These are phyloP conservation scores for Tolypeutes matacus DNA, from an alignment of 2,797 vertebrate genomes.

Conservation along the genomic window DNA sequence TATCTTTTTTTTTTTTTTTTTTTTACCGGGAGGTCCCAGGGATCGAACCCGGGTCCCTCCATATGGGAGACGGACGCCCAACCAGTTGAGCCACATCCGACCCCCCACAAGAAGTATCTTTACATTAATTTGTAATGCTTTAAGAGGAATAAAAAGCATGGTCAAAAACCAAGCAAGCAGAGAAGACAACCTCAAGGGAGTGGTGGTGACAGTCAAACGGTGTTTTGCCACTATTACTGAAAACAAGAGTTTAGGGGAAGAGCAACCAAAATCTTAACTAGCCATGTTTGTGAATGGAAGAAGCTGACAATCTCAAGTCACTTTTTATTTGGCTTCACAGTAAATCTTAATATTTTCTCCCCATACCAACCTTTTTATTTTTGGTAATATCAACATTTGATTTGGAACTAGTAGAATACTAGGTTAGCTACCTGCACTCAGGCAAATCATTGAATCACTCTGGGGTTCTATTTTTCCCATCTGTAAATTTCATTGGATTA, in stretches of 20 bases:
- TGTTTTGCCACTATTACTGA: not conserved
- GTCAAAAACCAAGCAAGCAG: not conserved
- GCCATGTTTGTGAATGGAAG: not conserved
- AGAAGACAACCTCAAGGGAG: not conserved
- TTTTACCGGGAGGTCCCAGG: too few relatives aligned
- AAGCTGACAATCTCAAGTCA: not conserved
- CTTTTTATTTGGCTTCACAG: not conserved
- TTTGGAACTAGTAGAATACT: not conserved
- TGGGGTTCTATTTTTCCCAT: not conserved
- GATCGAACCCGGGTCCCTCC: too few relatives aligned
- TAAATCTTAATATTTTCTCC: conserved; percentile 24
- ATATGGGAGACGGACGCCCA: too few relatives aligned
- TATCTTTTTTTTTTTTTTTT: too few relatives aligned
- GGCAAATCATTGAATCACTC: not conserved
- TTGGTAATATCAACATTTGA: not conserved
- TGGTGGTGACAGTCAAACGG: not conserved
- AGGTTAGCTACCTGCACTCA: not conserved
- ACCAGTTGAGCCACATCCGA: too few relatives aligned
- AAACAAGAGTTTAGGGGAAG: conserved; percentile 28
- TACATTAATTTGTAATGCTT: not conserved
- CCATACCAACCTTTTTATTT: not conserved
- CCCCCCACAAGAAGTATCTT: not conserved
- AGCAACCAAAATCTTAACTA: conserved; percentile 31
- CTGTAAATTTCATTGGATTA: not conserved
- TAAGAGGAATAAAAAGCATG: conserved; percentile 23